Percentiles rank a stretch among this genome's conserved stretches.
Evolutionary conservation across 2,797 vertebrate genomes (phyloP).

Genomic region (Paguma larvata): DNA sequence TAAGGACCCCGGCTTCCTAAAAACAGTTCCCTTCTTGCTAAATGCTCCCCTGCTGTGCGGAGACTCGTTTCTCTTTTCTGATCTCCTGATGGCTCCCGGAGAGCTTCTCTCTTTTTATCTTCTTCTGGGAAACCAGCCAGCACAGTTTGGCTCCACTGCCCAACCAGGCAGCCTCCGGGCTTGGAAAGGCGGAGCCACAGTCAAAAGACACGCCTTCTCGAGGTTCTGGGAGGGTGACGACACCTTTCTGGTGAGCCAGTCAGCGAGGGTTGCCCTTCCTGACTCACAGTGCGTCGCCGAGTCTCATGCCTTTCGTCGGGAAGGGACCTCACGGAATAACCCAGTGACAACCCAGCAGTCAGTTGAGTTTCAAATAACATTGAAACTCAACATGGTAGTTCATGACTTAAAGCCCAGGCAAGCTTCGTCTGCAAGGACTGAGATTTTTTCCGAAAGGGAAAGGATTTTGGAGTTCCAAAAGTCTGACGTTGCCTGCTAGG

Average conservation of each 20-base stretch:
- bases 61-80: background rate
- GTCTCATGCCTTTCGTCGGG: background rate
- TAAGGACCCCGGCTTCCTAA: conserved; percentile 5
- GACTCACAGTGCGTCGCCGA: too few species aligned
- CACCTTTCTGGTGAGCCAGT: background rate
- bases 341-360: background rate
- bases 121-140: background rate
- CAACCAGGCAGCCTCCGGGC: background rate
- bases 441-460: background rate
- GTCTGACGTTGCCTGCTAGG: background rate
- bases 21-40: background rate
- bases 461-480: conserved; percentile 11
- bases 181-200: background rate
- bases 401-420: background rate
- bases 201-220: background rate
- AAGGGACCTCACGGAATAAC: background rate
- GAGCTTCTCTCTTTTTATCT: background rate
- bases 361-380: background rate
- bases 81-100: background rate
- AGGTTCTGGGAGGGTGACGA: background rate
- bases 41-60: background rate
- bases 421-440: background rate
- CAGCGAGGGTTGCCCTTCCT: background rate
- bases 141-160: background rate
- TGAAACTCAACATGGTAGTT: background rate